Evolutionary conservation across 2,113 vertebrate genomes (phyloP), one percentile per base, ranked within the genome.

Genomic region (Tringa solitaria): DNA sequence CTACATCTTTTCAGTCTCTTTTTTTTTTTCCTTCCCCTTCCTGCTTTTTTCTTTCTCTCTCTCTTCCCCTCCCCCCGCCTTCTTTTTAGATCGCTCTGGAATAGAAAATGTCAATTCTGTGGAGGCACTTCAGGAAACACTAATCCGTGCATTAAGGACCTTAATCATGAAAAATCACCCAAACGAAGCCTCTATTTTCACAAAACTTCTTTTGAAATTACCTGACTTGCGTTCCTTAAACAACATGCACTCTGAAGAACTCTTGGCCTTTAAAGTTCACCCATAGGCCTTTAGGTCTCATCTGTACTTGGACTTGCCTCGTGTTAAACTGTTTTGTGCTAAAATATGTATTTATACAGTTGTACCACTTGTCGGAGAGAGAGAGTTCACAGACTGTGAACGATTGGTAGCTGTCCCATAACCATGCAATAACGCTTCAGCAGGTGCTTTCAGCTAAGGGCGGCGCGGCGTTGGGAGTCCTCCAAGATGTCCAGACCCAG

Each of bases 191-290:
- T 99, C 99, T 91, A 98, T 99, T 95, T 99, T 99, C 98, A 99
- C 99, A 98, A 99, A 99, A 97, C 99, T 99, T 85, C 99, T 99
- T 88, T 98, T 99, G 90, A 99, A 99, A 95, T 98, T 99, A 70
- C 99, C 99, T 1, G 99, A 99, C 96, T 98, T 99, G 97, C 99
- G 99, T 50, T 99, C 99, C 64, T 99, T 99, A 97, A 99, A 99
- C 98, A 99, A 99, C 98, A 98, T 99, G 99, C 99, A 99, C 98
- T 99, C 99, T 50, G 99, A 99, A 98, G 99, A 99, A 96, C 99
- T 99, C 94, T 97, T 99, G 96, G 99, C 99, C 94, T 99, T 99
- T 96, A 99, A 99, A 98, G 99, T 99, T 97, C 99, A 99, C 95
- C 98, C 99, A 2, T 99, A 98, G 99, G 97, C 97, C 96, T 97